Base-by-base conservation (phyloP, 2,797 vertebrate species). In the Hirundo rustica region DNA sequence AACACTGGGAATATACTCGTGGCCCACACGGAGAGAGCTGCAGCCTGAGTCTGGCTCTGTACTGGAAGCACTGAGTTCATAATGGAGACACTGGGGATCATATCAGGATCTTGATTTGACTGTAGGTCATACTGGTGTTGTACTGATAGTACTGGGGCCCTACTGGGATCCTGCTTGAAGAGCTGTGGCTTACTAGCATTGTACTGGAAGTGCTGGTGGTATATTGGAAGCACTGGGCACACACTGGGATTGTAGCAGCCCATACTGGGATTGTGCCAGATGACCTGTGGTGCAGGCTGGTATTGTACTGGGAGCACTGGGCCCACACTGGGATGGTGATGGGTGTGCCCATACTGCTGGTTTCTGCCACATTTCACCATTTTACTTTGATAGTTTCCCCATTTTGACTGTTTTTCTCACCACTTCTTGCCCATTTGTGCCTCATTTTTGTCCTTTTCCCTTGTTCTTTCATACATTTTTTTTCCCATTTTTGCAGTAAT, bases 281-380 rank as follows among this genome's bases (percentile, higher is more conserved):
- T 47, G 38, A 51, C 2, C 20, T 47, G n/a, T 51, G 61, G n/a
- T 29, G 48, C 23, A 16, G 9, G 7, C 16, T 48, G 42, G 16
- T 13, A 2, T 19, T 4, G 1, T 47, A 42, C 36, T 72, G 61
- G 42, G 51, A 55, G 53, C 1, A 0, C 20, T 67, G 29, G 40
- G 26, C 12, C n/a, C 16, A 4, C 21, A 27, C 8, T 48, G 55
- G 22, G 29, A 38, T 29, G 25, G 12, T 25, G 27, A 7, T 61
- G 4, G n/a, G 16, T 4, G 4, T 67, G 15, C 20, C 34, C 1
- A 2, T 0, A 0, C 13, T n/a, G 11, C 4, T 4, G 26, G 20
- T 29, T 79, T 71, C 27, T 71, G 34, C 11, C 13, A 30, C 25
- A 25, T 60, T 55, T 60, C 29, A 8, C 29, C 45, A 30, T 40